A percentile compares a stretch with the other conserved stretches of the same genome.
These are phyloP conservation scores for Platichthys stellatus DNA, from an alignment of 2,113 vertebrate genomes.

Conservation along the genomic window DNA sequence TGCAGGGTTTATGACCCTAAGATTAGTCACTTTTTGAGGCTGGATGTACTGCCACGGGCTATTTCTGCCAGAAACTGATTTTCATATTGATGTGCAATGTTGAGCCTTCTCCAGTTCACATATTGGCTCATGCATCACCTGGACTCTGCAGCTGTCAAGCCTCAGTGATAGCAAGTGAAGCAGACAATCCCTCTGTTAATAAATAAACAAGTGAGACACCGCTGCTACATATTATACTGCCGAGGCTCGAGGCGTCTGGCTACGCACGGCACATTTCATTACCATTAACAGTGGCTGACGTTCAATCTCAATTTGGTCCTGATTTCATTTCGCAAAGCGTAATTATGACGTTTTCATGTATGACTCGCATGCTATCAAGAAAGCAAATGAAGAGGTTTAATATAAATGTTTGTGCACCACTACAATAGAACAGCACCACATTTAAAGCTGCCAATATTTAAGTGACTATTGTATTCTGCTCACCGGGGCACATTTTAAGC, in stretches of 20 bases:
- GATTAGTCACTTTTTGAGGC: slow-evolving; percentile 83
- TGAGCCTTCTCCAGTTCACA: slow-evolving; percentile 80
- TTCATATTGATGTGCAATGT: slow-evolving; percentile 86
- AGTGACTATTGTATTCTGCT: slow-evolving; percentile 7
- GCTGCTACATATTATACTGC: slow-evolving; percentile 66
- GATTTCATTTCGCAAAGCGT: slow-evolving; percentile 51
- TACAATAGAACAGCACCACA: neutral
- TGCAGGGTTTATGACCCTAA: slow-evolving; percentile 83
- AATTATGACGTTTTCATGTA: slow-evolving; percentile 42
- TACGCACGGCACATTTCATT: slow-evolving; percentile 71
- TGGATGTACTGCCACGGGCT: slow-evolving; percentile 79
- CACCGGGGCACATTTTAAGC: slow-evolving; percentile 6
- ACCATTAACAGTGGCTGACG: slow-evolving; percentile 73
- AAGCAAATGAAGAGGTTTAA: slow-evolving; percentile 23
- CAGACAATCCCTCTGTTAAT: slow-evolving; percentile 79
- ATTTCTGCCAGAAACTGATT: slow-evolving; percentile 83
- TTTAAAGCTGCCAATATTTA: slow-evolving; percentile 10
- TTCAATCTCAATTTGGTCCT: slow-evolving; percentile 62
- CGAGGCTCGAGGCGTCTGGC: slow-evolving; percentile 42
- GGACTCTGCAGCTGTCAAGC: slow-evolving; percentile 81
- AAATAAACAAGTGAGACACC: slow-evolving; percentile 80
- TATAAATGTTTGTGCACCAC: neutral
- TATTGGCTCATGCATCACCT: slow-evolving; percentile 88
- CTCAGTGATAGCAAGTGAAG: slow-evolving; percentile 81
- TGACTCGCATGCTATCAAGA: slow-evolving; percentile 34